These are phyloP conservation scores for Drosophila miranda DNA, from an alignment of 1,140 invertebrate species.

Conservation along the genomic window DNA sequence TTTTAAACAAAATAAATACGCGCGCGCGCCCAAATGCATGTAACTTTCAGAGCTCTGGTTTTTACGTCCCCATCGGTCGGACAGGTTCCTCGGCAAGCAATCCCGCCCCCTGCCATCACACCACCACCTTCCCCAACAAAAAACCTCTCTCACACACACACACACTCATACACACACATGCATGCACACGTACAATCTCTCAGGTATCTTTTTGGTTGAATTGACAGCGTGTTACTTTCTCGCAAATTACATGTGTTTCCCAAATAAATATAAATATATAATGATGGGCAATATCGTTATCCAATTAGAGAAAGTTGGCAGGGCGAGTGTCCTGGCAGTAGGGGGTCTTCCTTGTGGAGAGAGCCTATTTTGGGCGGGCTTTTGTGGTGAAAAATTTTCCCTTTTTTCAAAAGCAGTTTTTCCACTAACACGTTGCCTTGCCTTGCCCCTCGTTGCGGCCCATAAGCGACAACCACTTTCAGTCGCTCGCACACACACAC, in stretches of 20 bases:
- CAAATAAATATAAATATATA: slow-evolving; percentile 24
- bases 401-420: slow-evolving; percentile 66
- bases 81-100: slow-evolving; percentile 55
- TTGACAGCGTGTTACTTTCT: slow-evolving; percentile 80
- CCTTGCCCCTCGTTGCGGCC: slow-evolving; percentile 20
- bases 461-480: slow-evolving; percentile 73
- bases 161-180: slow-evolving; percentile 21
- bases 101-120: slow-evolving; percentile 37
- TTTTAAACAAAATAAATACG: slow-evolving; percentile 60
- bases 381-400: slow-evolving; percentile 31
- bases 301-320: slow-evolving; percentile 8
- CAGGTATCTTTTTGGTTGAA: slow-evolving; percentile 55
- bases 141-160: slow-evolving; percentile 31
- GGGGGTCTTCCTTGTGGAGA: neutral
- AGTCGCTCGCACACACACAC: slow-evolving; percentile 53
- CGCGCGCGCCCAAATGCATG: slow-evolving; percentile 64
- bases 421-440: slow-evolving; percentile 60
- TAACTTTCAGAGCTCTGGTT: slow-evolving; percentile 70
- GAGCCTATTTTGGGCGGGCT: slow-evolving; percentile 53
- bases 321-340: too few species aligned
- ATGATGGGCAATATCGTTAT: slow-evolving; percentile 1
- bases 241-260: slow-evolving; percentile 79
- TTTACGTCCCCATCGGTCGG: slow-evolving; percentile 57
- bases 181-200: slow-evolving; percentile 24
- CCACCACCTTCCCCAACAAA: slow-evolving; percentile 24